Evolutionary conservation across 2,113 vertebrate genomes (phyloP), one percentile per base, ranked within the genome.

Genomic region (Syngnathus typhle): DNA sequence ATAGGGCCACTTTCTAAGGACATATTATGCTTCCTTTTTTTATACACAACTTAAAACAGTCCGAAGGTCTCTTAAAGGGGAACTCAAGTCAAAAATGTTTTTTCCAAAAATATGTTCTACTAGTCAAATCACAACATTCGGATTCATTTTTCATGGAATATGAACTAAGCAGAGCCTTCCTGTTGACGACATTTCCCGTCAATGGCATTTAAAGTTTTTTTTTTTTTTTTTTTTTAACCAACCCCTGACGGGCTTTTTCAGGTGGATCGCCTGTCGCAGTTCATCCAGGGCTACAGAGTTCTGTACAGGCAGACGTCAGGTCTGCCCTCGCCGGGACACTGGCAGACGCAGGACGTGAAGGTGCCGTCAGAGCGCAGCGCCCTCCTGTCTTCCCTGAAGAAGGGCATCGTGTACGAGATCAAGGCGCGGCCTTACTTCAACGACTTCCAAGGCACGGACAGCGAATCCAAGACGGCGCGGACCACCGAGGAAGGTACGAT

Each of bases 401-500:
- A 98, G 79, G 96, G 96, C 0, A 93, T 96, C 56, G 92, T 93
- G 58, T 99, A 99, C 0, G 97, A 99, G 84, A 93, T 99, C 72
- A 99, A 99, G 87, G 95, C 96, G 13, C 93, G 96, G 1, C 97
- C 97, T 1, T 99, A 96, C 74, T 99, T 99, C 89, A 99, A 99
- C 65, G 97, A 99, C 65, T 99, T 99, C 86, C 97, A 99, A 75
- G 97, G 96, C 71, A 97, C 98, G 93, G 97, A 99, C 86, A 98
- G 96, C 56, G 97, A 98, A 75, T 93, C 95, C 41, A 94, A 94
- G 86, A 94, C 93, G 0, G 93, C 93, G 1, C 93, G 95, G 60
- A 99, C 96, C 23, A 93, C 93, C 0, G 97, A 99, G 66, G 97
- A 99, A 94, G 96, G 96, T 99, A 84, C 5, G 70, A 49, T 7